A percentile compares a stretch with the other conserved stretches of the same genome.
These are phyloP conservation scores for Lutraria lutraria DNA, from an alignment of 2,888 invertebrate genomes.

Conservation along the genomic window DNA sequence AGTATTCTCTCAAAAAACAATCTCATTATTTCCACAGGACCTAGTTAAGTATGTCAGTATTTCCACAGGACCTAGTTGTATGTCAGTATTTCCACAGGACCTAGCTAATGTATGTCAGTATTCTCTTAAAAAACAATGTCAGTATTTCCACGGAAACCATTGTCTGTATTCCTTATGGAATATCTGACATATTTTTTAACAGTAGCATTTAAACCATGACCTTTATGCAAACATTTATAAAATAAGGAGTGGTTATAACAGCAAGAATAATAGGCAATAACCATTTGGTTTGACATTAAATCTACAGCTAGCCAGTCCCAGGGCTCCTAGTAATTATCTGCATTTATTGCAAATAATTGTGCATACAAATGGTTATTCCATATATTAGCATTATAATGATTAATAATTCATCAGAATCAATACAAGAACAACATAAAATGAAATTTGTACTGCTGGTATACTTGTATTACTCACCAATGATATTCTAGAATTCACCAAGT, in stretches of 20 bases:
- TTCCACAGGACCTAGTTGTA: no score
- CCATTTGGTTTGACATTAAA: conserved; percentile 8
- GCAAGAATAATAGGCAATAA: neutral
- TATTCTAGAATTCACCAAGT: neutral
- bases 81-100: no score
- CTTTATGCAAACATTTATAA: neutral
- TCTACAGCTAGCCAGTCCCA: neutral
- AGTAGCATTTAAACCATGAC: neutral
- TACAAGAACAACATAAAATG: conserved; percentile 5
- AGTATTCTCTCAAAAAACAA: no score
- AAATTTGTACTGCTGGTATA: neutral
- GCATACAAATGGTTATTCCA: conserved; percentile 10
- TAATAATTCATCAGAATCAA: conserved; percentile 1
- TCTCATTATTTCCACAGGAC: no score
- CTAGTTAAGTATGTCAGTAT: no score
- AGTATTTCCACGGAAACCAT: no score
- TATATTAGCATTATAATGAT: neutral
- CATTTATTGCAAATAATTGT: neutral
- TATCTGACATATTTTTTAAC: neutral
- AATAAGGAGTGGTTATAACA: neutral
- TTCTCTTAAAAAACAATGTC: no score
- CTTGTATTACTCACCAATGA: neutral
- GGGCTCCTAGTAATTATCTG: neutral
- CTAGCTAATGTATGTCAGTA: no score
- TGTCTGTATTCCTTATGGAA: no score